These are phyloP conservation scores for Ochropleura leucogaster DNA, from an alignment of 2,888 invertebrate genomes.

Conservation along the genomic window DNA sequence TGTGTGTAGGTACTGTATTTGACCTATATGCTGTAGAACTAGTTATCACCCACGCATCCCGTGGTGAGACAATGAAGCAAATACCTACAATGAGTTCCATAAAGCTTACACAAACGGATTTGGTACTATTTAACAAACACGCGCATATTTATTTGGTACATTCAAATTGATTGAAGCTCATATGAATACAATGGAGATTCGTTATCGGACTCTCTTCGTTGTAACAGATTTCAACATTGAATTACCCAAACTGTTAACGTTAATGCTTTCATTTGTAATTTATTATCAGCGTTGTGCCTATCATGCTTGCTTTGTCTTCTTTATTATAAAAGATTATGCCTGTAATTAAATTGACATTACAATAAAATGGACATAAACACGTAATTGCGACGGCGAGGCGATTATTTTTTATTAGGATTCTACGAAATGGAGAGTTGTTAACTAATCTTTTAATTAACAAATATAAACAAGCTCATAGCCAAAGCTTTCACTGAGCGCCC, in stretches of 20 bases:
- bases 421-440: slow-evolving; percentile 79
- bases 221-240: slow-evolving; percentile 70
- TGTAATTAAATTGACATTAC: slow-evolving; percentile 23
- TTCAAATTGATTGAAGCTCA: slow-evolving; percentile 75
- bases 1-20: slow-evolving; percentile 41
- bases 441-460: slow-evolving; percentile 77
- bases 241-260: slow-evolving; percentile 69
- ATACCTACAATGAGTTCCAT: slow-evolving; percentile 63
- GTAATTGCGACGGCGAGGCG: slow-evolving; percentile 32
- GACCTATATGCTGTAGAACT: slow-evolving; percentile 72
- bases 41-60: slow-evolving; percentile 74
- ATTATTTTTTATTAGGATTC: slow-evolving; percentile 61
- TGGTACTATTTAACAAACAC: slow-evolving; percentile 71
- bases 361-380: slow-evolving; percentile 22
- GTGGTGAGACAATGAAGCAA: slow-evolving; percentile 79
- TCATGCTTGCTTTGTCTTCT: slow-evolving; percentile 38
- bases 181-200: slow-evolving; percentile 83
- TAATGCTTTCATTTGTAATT: slow-evolving; percentile 47
- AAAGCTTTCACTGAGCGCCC: slow-evolving; percentile 85
- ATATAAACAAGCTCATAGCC: slow-evolving; percentile 71
- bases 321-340: slow-evolving; percentile 13
- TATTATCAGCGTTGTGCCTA: slow-evolving; percentile 17
- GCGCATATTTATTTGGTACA: slow-evolving; percentile 72
- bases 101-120: slow-evolving; percentile 73
- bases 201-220: slow-evolving; percentile 71